phyloP scores from a whole-genome alignment of 2,888 invertebrate species.

The Sylvicola cinctus region DNA sequence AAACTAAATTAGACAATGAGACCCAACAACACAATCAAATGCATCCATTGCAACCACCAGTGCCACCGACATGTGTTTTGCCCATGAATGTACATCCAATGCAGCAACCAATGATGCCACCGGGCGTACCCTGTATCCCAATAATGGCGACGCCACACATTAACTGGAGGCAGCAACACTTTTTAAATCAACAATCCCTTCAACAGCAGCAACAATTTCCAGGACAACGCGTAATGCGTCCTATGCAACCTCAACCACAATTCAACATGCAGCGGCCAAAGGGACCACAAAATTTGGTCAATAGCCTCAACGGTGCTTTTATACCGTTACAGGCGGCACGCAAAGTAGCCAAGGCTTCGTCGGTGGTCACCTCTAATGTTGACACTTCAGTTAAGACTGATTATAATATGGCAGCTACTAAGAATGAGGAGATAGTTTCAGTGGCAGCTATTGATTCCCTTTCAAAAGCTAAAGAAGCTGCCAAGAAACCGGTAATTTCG shows the following conservation, averaged over 20 bases:
- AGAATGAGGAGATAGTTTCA: no score
- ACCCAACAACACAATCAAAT: background rate
- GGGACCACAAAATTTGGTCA: conserved; percentile 4
- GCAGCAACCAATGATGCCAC: background rate
- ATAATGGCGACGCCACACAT: no score
- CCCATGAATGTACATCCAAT: background rate
- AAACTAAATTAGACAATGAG: conserved; percentile 1
- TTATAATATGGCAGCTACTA: no score
- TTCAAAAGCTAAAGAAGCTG: no score
- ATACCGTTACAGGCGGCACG: conserved; percentile 31
- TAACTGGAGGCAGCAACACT: no score
- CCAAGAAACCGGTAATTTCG: no score
- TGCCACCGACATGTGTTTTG: background rate
- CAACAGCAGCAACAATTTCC: background rate
- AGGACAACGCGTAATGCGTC: background rate
- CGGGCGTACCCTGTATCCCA: no score
- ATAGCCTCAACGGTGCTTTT: conserved; percentile 21
- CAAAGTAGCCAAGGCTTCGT: background rate
- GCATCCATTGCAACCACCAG: background rate
- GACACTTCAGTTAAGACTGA: no score
- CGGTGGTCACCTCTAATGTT: no score
- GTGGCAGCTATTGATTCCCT: no score
- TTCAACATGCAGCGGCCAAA: background rate
- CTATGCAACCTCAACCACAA: background rate
- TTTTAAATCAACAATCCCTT: no score